Evolutionary conservation across 1,140 invertebrate species (phyloP).

Genomic region (Hydropsyche tenuis): DNA sequence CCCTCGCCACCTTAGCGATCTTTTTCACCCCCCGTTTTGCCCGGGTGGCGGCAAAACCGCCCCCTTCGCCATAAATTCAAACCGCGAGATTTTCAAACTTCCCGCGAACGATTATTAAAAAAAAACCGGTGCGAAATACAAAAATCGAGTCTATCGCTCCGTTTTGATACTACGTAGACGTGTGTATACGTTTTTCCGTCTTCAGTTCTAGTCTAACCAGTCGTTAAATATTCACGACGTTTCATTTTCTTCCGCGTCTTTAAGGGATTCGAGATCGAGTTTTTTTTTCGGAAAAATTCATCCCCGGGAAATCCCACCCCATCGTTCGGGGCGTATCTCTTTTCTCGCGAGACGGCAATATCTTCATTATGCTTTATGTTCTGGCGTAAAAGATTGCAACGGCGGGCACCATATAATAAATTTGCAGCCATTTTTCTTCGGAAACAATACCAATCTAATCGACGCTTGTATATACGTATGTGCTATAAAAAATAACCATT

Average conservation of each 20-base stretch:
- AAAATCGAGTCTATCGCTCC: not conserved
- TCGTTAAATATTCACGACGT: conserved; percentile 33
- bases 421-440: conserved; percentile 32
- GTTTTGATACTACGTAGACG: not conserved
- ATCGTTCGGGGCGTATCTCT: not conserved
- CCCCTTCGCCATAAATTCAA: conserved; percentile 8
- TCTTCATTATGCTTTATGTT: conserved; percentile 40
- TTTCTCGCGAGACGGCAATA: conserved; percentile 16
- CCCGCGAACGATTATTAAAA: conserved; percentile 5
- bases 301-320: not conserved
- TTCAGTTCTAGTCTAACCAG: not conserved
- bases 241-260: conserved; percentile 35
- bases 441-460: conserved; percentile 11
- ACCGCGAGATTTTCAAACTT: conserved; percentile 22
- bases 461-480: not conserved
- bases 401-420: conserved; percentile 30
- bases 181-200: not conserved
- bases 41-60: not conserved
- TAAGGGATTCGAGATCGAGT: conserved; percentile 28
- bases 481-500: not conserved
- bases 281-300: not conserved
- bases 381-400: conserved; percentile 34
- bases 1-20: conserved; percentile 15
- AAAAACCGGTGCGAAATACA: conserved; percentile 2
- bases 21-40: not conserved